Base-by-base conservation (phyloP, 2,888 invertebrate genomes). In the Tipula confusa region DNA sequence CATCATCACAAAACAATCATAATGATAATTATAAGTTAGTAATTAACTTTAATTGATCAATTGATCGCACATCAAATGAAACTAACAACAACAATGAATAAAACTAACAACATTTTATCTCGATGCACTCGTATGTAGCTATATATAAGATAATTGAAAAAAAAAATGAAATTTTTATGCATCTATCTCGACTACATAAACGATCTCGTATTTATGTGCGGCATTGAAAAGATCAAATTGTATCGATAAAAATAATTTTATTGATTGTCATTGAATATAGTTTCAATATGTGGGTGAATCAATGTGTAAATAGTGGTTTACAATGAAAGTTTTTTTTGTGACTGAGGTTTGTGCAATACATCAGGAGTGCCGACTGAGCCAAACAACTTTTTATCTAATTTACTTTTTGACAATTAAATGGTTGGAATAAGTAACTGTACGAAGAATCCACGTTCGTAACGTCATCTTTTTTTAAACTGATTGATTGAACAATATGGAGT, bases 1-100 rank as follows among this genome's bases (percentile, higher is more conserved):
- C 64, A 64, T 64, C 64, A 64, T 64, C 64, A 64, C 64, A 64
- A 64, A 64, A 64, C 24, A 64, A 64, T 64, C 64, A 64, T 64
- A 64, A 64, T 64, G 24, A 64, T 64, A 64, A 64, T 64, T 64
- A 64, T 24, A 64, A 64, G 24, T 24, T 64, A 64, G 64, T 64
- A 64, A 64, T 64, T 64, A 64, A 24, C 24, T 64, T 64, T 64
- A 64, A 64, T 64, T 64, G 64, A 64, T 64, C 64, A 64, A 64
- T 64, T 64, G 64, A 64, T 64, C 64, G 9, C 64, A 64, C 64
- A 64, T 64, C 64, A 24, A 64, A 64, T 9, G n/a, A 24, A 64
- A 24, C 18, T 64, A 24, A 24, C 64, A 64, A 64, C 64, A 64
- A 64, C 64, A 64, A 64, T 24, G 64, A 18, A 11, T n/a, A n/a